Base-by-base conservation (phyloP, 2,113 vertebrate genomes). In the Proteles cristata region DNA sequence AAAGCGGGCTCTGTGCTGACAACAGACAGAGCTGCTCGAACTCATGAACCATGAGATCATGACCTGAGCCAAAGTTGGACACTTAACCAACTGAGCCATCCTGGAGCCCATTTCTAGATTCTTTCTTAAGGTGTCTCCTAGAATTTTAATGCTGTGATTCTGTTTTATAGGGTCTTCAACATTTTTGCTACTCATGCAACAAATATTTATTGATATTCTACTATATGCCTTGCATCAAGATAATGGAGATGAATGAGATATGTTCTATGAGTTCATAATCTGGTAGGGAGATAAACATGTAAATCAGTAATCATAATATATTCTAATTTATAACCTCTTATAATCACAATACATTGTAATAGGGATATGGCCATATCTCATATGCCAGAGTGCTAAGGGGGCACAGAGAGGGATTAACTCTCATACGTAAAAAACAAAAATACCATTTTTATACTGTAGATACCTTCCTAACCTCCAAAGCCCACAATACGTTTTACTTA, bases 81-180 rank as follows among this genome's bases (percentile, higher is more conserved):
- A 12, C 50, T 50, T 50, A 50, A 50, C 50, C 50, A 11, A 50
- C 50, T 50, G 50, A 50, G 50, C 50, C 12, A 50, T 50, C 50
- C 50, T 12, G 50, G 50, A 50, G 50, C 50, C 50, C 50, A 12
- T 50, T 50, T 50, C 50, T 50, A 87, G 12, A 87, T 91, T 88
- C 11, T 88, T 74, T 74, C 5, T 90, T 89, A 73, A 94, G 55
- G 15, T 10, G 14, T 94, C 3, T 77, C 12, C 45, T 25, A 94
- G 74, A 81, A 9, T 5, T 94, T 86, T 94, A 94, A 79, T 95
- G 8, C 7, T 87, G 31, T 94, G 23, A 94, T 94, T 96, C 33
- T 85, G 1, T 90, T 86, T 93, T 85, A 26, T 28, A 80, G 31
- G 28, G 17, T 89, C 66, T 86, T 96, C 88, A 83, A 94, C 11